These are phyloP conservation scores for Taeniopygia guttata DNA, from an alignment of 2,797 vertebrate genomes.

Conservation along the genomic window DNA sequence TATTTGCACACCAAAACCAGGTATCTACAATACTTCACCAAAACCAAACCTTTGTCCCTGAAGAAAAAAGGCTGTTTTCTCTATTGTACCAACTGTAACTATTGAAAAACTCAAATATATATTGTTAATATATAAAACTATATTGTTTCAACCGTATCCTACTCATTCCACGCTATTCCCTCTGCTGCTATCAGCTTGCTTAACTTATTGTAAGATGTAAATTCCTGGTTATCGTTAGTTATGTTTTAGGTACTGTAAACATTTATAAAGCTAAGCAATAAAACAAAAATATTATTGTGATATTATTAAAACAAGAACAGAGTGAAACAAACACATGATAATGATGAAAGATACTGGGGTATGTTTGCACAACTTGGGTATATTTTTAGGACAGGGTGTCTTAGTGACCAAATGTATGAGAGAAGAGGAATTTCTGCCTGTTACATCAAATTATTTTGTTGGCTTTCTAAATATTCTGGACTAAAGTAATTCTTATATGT, in stretches of 20 bases:
- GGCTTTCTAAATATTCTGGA: not conserved
- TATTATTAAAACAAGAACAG: slow-evolving; percentile 10
- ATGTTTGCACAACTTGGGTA: not conserved
- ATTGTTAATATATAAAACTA: not conserved
- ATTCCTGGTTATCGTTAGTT: not conserved
- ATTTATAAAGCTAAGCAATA: not conserved
- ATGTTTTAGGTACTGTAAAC: not conserved
- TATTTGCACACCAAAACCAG: not conserved
- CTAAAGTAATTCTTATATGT: not conserved
- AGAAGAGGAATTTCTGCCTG: not conserved
- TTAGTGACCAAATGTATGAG: not conserved
- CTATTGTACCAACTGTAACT: not conserved
- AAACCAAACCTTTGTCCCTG: not conserved
- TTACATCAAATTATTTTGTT: not conserved
- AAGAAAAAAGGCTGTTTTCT: not conserved
- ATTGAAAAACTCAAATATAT: not conserved
- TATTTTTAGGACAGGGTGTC: not conserved
- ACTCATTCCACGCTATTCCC: not conserved
- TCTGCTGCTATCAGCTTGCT: not conserved
- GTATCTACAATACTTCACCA: not conserved
- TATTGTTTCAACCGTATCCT: not conserved
- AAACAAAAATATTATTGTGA: not conserved
- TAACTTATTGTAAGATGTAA: not conserved
- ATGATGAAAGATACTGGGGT: not conserved
- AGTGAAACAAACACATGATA: not conserved